These are phyloP conservation scores for Lasioglossum lativentre DNA, from an alignment of 2,888 invertebrate genomes.

Conservation along the genomic window DNA sequence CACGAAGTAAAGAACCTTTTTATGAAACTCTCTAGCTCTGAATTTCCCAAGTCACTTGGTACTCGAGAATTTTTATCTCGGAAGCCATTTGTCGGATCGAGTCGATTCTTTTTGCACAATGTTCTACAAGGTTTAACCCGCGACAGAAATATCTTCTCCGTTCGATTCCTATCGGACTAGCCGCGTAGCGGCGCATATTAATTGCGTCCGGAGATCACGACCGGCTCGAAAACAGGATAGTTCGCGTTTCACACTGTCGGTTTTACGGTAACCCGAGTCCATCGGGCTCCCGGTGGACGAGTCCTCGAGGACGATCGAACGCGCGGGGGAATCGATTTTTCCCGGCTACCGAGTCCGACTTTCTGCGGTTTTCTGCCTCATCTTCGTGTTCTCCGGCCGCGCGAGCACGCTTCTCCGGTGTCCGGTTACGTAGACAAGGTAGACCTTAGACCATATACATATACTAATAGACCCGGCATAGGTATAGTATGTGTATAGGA, in stretches of 20 bases:
- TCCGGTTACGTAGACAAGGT: slow-evolving; percentile 56
- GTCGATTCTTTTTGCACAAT: not conserved
- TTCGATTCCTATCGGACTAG: not conserved
- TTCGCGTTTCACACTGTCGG: slow-evolving; percentile 6
- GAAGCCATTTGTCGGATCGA: not conserved
- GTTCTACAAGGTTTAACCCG: not conserved
- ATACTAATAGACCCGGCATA: too few species aligned
- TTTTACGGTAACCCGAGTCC: slow-evolving; percentile 35
- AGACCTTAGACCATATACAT: too few species aligned
- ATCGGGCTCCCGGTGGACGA: slow-evolving; percentile 4
- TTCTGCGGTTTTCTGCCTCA: slow-evolving; percentile 35
- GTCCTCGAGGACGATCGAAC: slow-evolving; percentile 17
- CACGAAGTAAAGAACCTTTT: too few species aligned
- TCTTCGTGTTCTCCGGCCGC: slow-evolving; percentile 9
- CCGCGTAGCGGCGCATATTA: not conserved
- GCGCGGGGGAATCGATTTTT: slow-evolving; percentile 33
- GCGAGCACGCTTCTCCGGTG: slow-evolving; percentile 41
- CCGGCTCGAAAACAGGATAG: not conserved
- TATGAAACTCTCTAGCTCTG: too few species aligned
- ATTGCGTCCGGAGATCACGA: not conserved
- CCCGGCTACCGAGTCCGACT: not conserved
- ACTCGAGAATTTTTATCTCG: not conserved
- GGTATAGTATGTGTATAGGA: too few species aligned
- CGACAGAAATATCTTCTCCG: not conserved
- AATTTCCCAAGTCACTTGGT: too few species aligned